Base-by-base conservation (phyloP, 2,797 vertebrate genomes). In the Enteromius paludinosus region DNA sequence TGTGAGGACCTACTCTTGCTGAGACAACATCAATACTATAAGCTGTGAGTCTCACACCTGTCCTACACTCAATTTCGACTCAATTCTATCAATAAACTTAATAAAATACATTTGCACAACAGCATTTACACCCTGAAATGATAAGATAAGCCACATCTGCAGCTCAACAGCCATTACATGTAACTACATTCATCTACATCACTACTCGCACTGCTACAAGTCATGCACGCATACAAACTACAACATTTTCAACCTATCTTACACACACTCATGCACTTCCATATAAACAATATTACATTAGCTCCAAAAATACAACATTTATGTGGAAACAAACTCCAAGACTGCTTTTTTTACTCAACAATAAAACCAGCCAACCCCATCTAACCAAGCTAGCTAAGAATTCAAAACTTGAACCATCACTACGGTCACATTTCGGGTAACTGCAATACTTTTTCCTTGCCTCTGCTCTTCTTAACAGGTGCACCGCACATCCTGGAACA, bases 1-100 rank as follows among this genome's bases (percentile, higher is more conserved):
- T 95, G 97, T 99, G 95, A 97, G 98, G 92, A 99, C 98, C 93
- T 99, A 99, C 92, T 99, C 98, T 93, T 99, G 98, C 96, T 99
- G 97, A 99, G 95, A 93, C 93, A 94, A 93, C 94, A 95, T 94
- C 93, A 91, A 93, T 93, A 95, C 94, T 95, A 92, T 95, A 93
- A 94, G 92, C 95, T 95, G 97, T 98, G 95, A 97, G 96, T 90
- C 78, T 79, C 84, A 79, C 77, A 83, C 71, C 17, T 35, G 15
- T 17, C 1, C 17, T 10, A 3, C 9, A 56, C 54, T n/a, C n/a
- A n/a, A n/a, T n/a, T n/a, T n/a, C n/a, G n/a, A n/a, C n/a, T n/a
- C n/a, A 2, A 8, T 20, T 5, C 5, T 30, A 33, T 30, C 5
- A 1, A 2, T 4, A n/a, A 52, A 5, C 20, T 56, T 8, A n/a